Evolutionary conservation across 2,113 vertebrate species (phyloP).

Genomic region (Nannospalax galili): DNA sequence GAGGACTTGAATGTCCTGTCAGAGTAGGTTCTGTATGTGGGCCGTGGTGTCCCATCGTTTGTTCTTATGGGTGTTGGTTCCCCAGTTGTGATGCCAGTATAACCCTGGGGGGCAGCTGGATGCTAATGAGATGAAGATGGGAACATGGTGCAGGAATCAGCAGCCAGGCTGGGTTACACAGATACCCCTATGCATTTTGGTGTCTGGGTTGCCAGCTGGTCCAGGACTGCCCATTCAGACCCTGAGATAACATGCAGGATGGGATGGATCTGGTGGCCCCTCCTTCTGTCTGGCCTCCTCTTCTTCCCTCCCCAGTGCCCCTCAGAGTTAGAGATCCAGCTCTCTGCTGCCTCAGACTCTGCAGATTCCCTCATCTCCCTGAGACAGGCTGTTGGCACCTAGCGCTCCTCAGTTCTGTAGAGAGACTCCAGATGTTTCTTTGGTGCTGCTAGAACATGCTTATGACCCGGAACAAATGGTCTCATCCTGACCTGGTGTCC

Average conservation of each 20-base stretch:
- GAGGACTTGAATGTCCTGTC: background rate
- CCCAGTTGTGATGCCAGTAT: too few species aligned
- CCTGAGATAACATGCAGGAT: background rate
- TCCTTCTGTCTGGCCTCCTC: background rate
- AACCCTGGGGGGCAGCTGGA: background rate
- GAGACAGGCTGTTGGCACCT: background rate
- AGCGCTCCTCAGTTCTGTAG: background rate
- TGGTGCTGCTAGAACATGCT: background rate
- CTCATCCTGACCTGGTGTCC: background rate
- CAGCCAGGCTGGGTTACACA: too few species aligned
- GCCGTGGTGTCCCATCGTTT: background rate
- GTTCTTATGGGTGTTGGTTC: background rate
- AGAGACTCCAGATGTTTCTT: background rate
- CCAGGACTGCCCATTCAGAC: background rate
- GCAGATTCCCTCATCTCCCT: background rate
- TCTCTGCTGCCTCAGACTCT: background rate
- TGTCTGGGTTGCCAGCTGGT: background rate
- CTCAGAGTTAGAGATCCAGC: background rate
- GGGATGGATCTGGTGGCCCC: background rate
- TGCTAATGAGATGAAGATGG: background rate
- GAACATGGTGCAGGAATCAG: background rate
- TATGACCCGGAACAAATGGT: background rate
- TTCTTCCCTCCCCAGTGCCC: background rate
- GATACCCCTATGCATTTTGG: accelerated
- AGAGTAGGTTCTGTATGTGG: too few species aligned